A percentile compares a stretch with the other conserved stretches of the same genome.
Conservation (phyloP, 92 coral and sea anemone species). For the Actinernus sp. region DNA sequence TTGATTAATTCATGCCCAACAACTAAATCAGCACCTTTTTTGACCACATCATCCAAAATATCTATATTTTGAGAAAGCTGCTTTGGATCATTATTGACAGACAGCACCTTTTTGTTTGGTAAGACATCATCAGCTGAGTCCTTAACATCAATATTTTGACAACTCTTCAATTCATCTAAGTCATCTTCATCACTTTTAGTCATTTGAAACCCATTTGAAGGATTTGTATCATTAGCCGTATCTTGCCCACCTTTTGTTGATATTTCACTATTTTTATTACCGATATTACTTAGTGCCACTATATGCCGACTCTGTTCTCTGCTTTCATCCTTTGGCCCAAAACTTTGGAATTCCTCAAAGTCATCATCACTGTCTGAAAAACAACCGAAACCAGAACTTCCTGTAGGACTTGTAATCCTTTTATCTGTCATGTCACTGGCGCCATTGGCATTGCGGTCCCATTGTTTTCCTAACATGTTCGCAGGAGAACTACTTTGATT, state of each 20-base stretch:
- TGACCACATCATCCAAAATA: neutral
- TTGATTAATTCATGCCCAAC: too few relatives aligned
- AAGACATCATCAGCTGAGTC: too few relatives aligned
- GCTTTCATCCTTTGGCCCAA: neutral
- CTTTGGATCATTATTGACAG: too few relatives aligned
- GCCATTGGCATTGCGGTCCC: too few relatives aligned
- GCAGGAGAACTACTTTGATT: too few relatives aligned
- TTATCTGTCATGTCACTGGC: too few relatives aligned
- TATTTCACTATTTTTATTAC: neutral
- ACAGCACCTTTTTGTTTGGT: too few relatives aligned
- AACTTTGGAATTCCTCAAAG: slow-evolving; percentile 38
- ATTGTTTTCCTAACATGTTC: too few relatives aligned
- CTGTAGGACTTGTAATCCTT: neutral
- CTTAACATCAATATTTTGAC: too few relatives aligned
- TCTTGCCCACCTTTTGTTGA: neutral
- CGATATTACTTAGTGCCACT: neutral
- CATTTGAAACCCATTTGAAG: neutral
- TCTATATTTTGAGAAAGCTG: neutral
- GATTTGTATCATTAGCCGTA: neutral
- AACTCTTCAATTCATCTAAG: neutral
- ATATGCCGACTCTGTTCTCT: neutral
- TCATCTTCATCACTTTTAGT: neutral
- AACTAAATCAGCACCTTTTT: neutral
- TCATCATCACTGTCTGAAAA: slow-evolving; percentile 21
- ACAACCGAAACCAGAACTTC: neutral